Conservation (phyloP, 92 coral and sea anemone species). For the Micromussa lordhowensis region DNA sequence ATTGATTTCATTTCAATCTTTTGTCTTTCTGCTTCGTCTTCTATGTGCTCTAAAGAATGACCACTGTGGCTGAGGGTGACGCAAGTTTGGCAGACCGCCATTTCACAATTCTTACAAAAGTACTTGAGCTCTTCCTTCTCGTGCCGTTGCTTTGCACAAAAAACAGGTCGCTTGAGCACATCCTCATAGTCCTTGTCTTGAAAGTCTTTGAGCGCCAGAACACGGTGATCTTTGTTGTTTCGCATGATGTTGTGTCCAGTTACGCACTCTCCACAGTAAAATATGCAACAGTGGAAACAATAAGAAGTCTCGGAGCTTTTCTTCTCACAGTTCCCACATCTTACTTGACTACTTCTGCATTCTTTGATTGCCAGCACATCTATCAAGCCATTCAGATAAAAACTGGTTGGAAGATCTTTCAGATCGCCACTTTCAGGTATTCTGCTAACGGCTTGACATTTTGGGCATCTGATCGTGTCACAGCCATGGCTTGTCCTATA, state of each 20-base stretch:
- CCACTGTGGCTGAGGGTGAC: background rate
- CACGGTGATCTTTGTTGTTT: slow-evolving; percentile 30
- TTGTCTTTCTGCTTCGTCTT: slow-evolving; percentile 5
- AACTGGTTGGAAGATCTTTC: slow-evolving; percentile 53
- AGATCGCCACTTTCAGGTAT: slow-evolving; percentile 51
- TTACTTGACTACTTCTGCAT: slow-evolving; percentile 1
- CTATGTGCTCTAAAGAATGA: slow-evolving; percentile 17
- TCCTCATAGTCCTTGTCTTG: slow-evolving; percentile 25
- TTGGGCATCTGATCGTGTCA: slow-evolving; percentile 34
- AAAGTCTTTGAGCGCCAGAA: slow-evolving; percentile 34
- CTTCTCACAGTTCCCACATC: slow-evolving; percentile 47
- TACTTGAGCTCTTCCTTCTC: slow-evolving; percentile 27
- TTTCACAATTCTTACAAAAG: slow-evolving; percentile 25
- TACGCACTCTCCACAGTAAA: slow-evolving; percentile 33
- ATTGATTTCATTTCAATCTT: background rate
- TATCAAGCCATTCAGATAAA: slow-evolving; percentile 55
- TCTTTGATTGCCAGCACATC: slow-evolving; percentile 56
- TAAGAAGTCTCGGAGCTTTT: slow-evolving; percentile 35
- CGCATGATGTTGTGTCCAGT: slow-evolving; percentile 36
- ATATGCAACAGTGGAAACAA: slow-evolving; percentile 55
- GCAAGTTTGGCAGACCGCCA: slow-evolving; percentile 6
- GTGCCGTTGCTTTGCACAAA: slow-evolving; percentile 15
- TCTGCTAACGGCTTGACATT: slow-evolving; percentile 22
- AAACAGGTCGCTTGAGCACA: slow-evolving; percentile 32
- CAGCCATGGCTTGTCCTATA: slow-evolving; percentile 9